Evolutionary conservation across 1,140 invertebrate genomes (phyloP).

Genomic region (Cydia fagiglandana): DNA sequence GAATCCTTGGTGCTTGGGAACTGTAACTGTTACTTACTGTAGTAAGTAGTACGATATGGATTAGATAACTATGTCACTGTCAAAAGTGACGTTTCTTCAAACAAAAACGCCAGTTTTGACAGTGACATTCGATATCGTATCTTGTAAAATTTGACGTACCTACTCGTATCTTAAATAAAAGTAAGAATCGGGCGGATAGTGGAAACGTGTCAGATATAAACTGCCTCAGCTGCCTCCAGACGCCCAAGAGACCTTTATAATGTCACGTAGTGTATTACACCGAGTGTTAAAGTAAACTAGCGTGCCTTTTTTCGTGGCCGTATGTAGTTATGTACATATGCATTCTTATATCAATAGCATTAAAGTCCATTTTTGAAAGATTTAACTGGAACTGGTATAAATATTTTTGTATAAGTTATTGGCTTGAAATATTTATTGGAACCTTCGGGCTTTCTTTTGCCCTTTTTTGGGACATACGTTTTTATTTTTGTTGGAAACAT

Average conservation of each 20-base stretch:
- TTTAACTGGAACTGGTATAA: neutral
- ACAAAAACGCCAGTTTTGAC: too few relatives aligned
- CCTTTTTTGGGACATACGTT: neutral
- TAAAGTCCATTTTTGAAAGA: neutral
- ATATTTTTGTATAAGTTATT: conserved; percentile 8
- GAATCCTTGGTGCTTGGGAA: too few relatives aligned
- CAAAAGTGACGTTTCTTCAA: too few relatives aligned
- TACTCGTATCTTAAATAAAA: too few relatives aligned
- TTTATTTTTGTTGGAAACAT: conserved; percentile 4
- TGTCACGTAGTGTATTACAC: conserved; percentile 30
- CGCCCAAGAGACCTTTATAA: conserved; percentile 9
- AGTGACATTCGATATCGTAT: too few relatives aligned
- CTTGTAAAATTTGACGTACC: too few relatives aligned
- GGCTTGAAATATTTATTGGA: conserved; percentile 26
- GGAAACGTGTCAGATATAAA: neutral
- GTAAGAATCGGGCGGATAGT: too few relatives aligned
- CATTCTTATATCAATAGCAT: neutral
- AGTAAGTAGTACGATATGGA: too few relatives aligned
- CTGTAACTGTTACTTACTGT: too few relatives aligned
- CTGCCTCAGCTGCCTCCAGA: conserved; percentile 5
- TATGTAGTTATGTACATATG: neutral
- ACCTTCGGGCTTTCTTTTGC: neutral
- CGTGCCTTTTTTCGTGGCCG: conserved; percentile 13
- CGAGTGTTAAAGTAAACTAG: conserved; percentile 27
- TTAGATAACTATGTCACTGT: too few relatives aligned